Base-by-base conservation (phyloP, 1,140 invertebrate genomes). In the Danaus plexippus region DNA sequence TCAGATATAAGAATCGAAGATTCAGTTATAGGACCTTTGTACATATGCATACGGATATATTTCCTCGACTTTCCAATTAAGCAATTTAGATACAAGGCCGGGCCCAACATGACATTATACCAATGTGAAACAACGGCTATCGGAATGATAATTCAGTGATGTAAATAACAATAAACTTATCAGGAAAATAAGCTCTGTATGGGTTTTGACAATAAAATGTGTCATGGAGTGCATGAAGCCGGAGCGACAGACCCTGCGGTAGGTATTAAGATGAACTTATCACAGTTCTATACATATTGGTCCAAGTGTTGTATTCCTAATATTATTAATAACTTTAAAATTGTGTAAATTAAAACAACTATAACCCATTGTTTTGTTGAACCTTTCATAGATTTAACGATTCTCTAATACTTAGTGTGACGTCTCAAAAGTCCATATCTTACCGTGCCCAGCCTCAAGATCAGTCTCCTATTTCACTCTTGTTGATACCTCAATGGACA, bases 111-210 rank as follows among this genome's bases (percentile, higher is more conserved):
- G 70, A 72, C 77, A 73, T 80, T 78, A 86, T 71, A 76, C 67
- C 67, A 75, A 84, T 84, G 81, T 87, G 85, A 85, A 79, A 86
- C 83, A 86, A 84, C 66, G 67, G 72, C 72, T 79, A 86, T 84
- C 78, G 68, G 65, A 72, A 81, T 77, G 80, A 85, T 85, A 81
- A 81, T 83, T 77, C 79, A 70, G 70, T 73, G 77, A 82, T 83
- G 83, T 86, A 85, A 86, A 86, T 85, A 82, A 87, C 81, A 82
- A 85, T 84, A 85, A 83, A 82, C 74, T 83, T 86, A 86, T 86
- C 83, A 75, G 79, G 63, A 67, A 70, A 75, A 70, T 62, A 70
- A 72, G 71, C 64, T 63, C 60, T 53, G 73, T 79, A 85, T 85
- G 79, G 77, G 78, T 84, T 86, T 82, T 81, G 78, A 86, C 78